Base-by-base conservation (phyloP, 2,113 vertebrate genomes). In the Periophthalmus modestus region DNA sequence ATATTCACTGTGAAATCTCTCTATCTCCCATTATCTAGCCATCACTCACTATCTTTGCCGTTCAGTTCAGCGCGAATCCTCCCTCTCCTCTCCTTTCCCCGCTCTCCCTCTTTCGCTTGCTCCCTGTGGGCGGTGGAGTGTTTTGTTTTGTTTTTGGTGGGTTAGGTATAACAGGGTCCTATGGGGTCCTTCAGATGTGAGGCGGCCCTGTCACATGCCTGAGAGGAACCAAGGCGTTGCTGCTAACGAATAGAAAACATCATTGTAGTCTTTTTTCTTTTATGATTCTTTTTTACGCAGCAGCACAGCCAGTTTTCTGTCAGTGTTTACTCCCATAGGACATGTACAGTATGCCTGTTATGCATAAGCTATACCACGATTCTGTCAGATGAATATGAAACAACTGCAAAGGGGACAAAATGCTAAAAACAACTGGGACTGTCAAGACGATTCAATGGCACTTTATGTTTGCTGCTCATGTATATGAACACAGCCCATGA, bases 291-390 rank as follows among this genome's bases (percentile, higher is more conserved):
- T 24, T 7, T 24, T 24, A 12, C 21, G 14, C 7, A 23, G 55
- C 23, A 24, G 7, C 71, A 48, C 48, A 68, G 50, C 57, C 68
- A 73, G 19, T 59, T 87, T 82, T 85, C 88, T 84, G 85, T 86
- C 72, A 72, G 78, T 88, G 86, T 90, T 87, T 92, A 83, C 86
- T 91, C 89, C 85, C 87, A 28, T 15, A 84, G 87, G 89, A 90
- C 82, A 72, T 79, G 85, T 87, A 62, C 59, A 34, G 59, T 62
- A 62, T 19, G 59, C 84, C 73, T 79, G 70, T 89, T 90, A 82
- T 87, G 75, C 87, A 86, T 92, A 82, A 75, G 71, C 77, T 77
- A 18, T 62, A 23, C 83, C 75, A 81, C 78, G 70, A 70, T 23
- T 66, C 63, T 76, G 71, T 75, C 75, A 63, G 76, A 75, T 76